Percentiles rank a stretch among this genome's conserved stretches.
phyloP scores from a whole-genome alignment of 2,113 vertebrate species.

The Catagonus wagneri region DNA sequence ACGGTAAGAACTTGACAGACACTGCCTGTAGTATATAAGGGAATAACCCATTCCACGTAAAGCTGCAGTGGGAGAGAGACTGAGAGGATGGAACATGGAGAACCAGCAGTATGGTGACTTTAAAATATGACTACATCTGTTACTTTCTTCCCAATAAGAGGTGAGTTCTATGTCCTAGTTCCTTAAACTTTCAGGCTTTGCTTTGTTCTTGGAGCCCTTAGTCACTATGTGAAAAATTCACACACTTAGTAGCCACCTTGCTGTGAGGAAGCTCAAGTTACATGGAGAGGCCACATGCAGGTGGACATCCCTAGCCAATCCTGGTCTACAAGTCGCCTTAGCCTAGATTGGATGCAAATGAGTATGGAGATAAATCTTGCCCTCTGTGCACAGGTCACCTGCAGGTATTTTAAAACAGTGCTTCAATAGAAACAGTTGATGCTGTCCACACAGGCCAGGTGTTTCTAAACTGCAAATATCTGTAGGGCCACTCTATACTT shows the following conservation, averaged over 20 bases:
- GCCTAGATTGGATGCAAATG: neutral
- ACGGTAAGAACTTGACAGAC: neutral
- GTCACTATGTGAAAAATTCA: neutral
- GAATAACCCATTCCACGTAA: neutral
- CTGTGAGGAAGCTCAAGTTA: neutral
- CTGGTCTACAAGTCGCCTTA: neutral
- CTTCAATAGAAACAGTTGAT: neutral
- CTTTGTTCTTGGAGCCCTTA: neutral
- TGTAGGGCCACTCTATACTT: neutral
- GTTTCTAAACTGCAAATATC: neutral
- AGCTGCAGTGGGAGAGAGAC: neutral
- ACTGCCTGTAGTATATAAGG: too few relatives aligned
- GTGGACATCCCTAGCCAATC: neutral
- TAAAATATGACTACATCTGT: neutral
- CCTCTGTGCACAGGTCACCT: neutral
- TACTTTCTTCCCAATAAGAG: neutral
- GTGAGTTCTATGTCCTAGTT: neutral
- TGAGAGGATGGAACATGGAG: too few relatives aligned
- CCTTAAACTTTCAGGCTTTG: neutral
- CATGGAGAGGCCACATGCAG: accelerated
- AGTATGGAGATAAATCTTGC: neutral
- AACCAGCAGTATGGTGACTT: neutral
- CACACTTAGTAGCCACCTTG: neutral
- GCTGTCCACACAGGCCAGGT: neutral
- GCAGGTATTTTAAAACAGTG: neutral